phyloP scores from a whole-genome alignment of 2,797 vertebrate genomes.

The Mycteria americana region DNA sequence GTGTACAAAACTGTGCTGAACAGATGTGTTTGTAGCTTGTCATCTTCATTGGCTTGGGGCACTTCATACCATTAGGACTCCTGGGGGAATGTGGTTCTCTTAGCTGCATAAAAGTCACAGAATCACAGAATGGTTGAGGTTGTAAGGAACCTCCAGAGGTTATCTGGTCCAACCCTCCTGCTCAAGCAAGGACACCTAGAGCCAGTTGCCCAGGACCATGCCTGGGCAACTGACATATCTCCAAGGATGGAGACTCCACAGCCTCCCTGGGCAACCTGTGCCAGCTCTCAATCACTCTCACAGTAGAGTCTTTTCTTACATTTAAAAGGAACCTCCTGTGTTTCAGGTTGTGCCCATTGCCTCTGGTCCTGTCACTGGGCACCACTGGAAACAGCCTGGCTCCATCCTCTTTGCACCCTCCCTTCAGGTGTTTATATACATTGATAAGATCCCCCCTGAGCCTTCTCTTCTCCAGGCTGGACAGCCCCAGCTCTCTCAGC shows the following conservation, averaged over 20 bases:
- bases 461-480: background rate
- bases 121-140: background rate
- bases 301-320: background rate
- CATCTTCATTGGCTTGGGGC: background rate
- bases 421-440: background rate
- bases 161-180: background rate
- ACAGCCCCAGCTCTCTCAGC: background rate
- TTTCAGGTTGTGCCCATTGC: background rate
- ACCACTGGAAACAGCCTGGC: background rate
- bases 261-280: background rate
- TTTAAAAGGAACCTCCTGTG: background rate
- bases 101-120: background rate
- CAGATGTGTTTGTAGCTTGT: background rate
- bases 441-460: background rate
- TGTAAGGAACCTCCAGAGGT: background rate
- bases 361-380: background rate
- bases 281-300: background rate
- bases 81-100: accelerated
- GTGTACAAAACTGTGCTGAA: background rate
- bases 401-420: background rate
- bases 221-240: background rate
- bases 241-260: background rate
- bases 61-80: background rate
- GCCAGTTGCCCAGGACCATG: accelerated
- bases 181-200: background rate